These are phyloP conservation scores for Scatophagus argus DNA, from an alignment of 2,113 vertebrate genomes.

Conservation along the genomic window DNA sequence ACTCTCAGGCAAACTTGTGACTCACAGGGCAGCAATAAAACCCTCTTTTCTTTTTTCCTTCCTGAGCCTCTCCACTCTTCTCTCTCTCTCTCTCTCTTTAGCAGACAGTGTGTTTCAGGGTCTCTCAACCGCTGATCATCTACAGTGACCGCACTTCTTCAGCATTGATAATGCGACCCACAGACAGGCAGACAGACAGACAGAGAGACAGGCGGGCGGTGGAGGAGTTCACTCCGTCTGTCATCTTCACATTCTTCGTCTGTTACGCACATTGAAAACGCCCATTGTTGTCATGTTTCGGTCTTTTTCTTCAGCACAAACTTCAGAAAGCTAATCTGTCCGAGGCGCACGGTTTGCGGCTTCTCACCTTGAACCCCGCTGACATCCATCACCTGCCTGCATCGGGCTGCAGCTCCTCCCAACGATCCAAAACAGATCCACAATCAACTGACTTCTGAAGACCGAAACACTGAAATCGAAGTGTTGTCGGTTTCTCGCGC, in stretches of 20 bases:
- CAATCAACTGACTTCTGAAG: neutral
- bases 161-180: neutral
- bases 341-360: neutral
- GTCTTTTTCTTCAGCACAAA: accelerated
- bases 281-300: neutral
- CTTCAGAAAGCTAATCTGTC: neutral
- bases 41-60: neutral
- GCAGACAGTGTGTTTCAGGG: neutral
- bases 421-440: neutral
- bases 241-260: slow-evolving; percentile 27
- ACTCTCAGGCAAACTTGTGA: slow-evolving; percentile 49
- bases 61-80: neutral
- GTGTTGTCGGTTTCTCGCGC: neutral
- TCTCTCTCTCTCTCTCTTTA: neutral
- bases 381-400: slow-evolving; percentile 74
- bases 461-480: neutral
- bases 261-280: neutral
- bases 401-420: slow-evolving; percentile 61
- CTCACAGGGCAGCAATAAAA: slow-evolving; percentile 40
- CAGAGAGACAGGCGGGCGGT: neutral
- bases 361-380: slow-evolving; percentile 55
- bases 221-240: neutral
- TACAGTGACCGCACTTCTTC: neutral
- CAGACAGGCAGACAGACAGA: neutral
- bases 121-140: neutral